A percentile compares a stretch with the other conserved stretches of the same genome.
phyloP scores from a whole-genome alignment of 2,113 vertebrate genomes.

The Cheilinus undulatus region DNA sequence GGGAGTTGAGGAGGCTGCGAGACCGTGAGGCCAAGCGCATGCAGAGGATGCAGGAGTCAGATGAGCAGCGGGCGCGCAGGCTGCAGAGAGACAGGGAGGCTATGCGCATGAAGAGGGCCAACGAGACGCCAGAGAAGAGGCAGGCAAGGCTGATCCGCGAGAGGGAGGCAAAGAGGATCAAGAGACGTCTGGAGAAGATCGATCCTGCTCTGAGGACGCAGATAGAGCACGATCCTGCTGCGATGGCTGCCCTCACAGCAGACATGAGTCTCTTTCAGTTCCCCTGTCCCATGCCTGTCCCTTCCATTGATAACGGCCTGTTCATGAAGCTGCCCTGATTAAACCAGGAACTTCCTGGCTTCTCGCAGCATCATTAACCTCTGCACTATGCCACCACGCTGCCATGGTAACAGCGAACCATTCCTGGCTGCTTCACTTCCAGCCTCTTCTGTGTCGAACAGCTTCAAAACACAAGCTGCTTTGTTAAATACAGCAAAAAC shows the following conservation, averaged over 20 bases:
- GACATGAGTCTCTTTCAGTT: conserved; percentile 97
- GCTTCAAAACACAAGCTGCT: conserved; percentile 47
- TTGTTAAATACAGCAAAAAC: conserved; percentile 59
- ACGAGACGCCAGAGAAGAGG: conserved; percentile 95
- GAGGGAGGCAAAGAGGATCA: conserved; percentile 95
- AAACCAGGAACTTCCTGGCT: conserved; percentile 12
- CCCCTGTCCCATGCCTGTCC: conserved; percentile 89
- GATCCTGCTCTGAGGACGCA: conserved; percentile 95
- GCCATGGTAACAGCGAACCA: conserved; percentile 46
- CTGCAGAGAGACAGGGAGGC: conserved; percentile 96
- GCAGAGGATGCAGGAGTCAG: conserved; percentile 95
- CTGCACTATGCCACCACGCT: conserved; percentile 41
- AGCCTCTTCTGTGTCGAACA: conserved; percentile 27
- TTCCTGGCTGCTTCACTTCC: conserved; percentile 46
- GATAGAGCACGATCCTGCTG: conserved; percentile 96
- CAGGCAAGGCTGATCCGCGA: conserved; percentile 95
- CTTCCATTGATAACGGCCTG: conserved; percentile 92
- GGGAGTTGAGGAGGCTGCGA: conserved; percentile 91
- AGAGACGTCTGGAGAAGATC: conserved; percentile 95
- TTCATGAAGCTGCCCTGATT: conserved; percentile 85
- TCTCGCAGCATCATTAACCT: conserved; percentile 28
- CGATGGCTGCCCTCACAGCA: conserved; percentile 94
- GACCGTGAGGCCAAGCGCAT: conserved; percentile 96
- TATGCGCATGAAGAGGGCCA: conserved; percentile 95
- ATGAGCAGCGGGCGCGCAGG: conserved; percentile 92